Conservation (phyloP, 2,888 invertebrate genomes). For the Campaea margaritaria region DNA sequence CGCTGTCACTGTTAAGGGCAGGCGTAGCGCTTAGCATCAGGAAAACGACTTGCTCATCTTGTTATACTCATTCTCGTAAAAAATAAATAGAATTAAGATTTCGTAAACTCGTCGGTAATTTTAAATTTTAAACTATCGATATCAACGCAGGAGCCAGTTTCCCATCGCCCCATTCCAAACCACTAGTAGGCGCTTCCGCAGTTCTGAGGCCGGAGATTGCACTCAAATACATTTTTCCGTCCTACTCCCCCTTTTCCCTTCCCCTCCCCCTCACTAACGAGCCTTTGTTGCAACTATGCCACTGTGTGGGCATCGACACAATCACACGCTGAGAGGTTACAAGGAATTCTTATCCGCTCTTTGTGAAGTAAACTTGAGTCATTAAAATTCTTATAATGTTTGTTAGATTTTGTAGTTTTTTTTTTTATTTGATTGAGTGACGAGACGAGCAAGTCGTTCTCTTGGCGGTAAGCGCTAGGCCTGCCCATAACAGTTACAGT, state of each 20-base stretch:
- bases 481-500: too few relatives aligned
- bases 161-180: not conserved
- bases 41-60: too few relatives aligned
- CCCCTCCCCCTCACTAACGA: conserved; percentile 39
- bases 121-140: not conserved
- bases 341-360: not conserved
- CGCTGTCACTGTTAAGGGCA: too few relatives aligned
- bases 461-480: too few relatives aligned
- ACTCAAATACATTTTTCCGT: conserved; percentile 51
- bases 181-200: conserved; percentile 27
- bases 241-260: too few relatives aligned
- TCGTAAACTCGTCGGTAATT: too few relatives aligned
- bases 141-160: not conserved
- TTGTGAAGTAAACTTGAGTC: not conserved
- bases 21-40: too few relatives aligned
- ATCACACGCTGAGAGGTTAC: conserved; percentile 2
- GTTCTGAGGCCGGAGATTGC: conserved; percentile 49
- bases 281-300: conserved; percentile 41
- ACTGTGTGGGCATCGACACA: conserved; percentile 17
- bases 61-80: too few relatives aligned
- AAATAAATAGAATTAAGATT: too few relatives aligned
- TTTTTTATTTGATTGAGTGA: too few relatives aligned
- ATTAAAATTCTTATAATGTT: not conserved
- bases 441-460: too few relatives aligned
- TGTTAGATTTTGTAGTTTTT: too few relatives aligned